These are phyloP conservation scores for Pollachius pollachius DNA, from an alignment of 2,113 vertebrate genomes.

Conservation along the genomic window DNA sequence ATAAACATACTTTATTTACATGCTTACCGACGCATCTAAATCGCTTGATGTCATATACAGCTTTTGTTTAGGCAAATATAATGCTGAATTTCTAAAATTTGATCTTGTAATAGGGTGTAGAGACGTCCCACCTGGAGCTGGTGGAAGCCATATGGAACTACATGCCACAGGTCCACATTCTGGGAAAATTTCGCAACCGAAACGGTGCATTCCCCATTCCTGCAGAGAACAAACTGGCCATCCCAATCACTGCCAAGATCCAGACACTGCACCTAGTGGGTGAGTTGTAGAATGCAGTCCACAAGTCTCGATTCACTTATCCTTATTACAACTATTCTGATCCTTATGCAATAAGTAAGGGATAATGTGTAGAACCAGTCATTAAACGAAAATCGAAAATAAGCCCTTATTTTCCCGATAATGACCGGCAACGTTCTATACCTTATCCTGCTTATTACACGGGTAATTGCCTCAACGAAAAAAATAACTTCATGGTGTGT, in stretches of 20 bases:
- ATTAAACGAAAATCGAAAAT: no score
- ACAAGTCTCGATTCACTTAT: no score
- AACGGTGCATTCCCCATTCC: conserved; percentile 98
- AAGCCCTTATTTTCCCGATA: no score
- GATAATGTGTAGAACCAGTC: no score
- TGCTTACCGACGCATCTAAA: no score
- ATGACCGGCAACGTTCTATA: no score
- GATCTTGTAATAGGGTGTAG: conserved; percentile 82
- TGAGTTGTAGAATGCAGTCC: conserved; percentile 52
- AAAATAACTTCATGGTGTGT: no score
- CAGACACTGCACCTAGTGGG: conserved; percentile 98
- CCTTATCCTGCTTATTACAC: no score
- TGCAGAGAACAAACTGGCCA: conserved; percentile 96
- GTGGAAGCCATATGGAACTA: conserved; percentile 99
- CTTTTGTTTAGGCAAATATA: neutral
- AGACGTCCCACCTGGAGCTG: conserved; percentile 96
- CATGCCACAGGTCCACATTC: conserved; percentile 98
- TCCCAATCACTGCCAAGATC: conserved; percentile 96
- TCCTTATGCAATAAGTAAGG: no score
- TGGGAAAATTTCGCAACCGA: conserved; percentile 98
- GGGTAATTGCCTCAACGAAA: no score
- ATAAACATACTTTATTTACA: no score
- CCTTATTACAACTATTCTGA: no score
- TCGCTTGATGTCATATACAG: neutral
- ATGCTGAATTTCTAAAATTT: neutral